Conservation (phyloP, 1,140 invertebrate species). For the Apis dorsata region DNA sequence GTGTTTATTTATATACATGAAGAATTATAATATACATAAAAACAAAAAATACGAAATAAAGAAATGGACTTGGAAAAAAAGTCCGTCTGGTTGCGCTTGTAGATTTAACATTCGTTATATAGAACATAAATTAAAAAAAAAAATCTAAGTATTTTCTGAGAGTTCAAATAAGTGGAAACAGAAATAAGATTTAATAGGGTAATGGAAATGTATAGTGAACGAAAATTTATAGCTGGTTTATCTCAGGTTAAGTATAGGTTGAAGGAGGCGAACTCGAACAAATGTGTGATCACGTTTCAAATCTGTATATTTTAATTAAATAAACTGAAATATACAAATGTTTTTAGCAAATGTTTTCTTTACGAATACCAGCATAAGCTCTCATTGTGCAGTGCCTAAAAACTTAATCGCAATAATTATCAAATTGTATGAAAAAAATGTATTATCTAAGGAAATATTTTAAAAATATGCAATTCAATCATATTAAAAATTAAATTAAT, state of each 20-base stretch:
- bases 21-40: conserved; percentile 40
- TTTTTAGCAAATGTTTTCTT: conserved; percentile 14
- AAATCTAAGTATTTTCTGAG: conserved; percentile 64
- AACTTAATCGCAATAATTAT: neutral
- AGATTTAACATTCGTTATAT: conserved; percentile 59
- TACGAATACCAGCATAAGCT: too few species aligned
- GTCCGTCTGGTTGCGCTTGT: conserved; percentile 45
- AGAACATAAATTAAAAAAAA: conserved; percentile 13
- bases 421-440: neutral
- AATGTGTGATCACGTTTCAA: conserved; percentile 74
- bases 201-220: conserved; percentile 19
- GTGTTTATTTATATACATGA: conserved; percentile 63
- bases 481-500: neutral
- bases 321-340: conserved; percentile 63
- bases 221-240: conserved; percentile 56
- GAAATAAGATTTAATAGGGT: conserved; percentile 42
- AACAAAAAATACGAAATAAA: neutral
- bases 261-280: conserved; percentile 60
- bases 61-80: conserved; percentile 2
- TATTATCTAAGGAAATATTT: neutral
- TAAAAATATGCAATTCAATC: neutral
- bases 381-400: neutral
- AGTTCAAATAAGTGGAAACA: neutral
- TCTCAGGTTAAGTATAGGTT: conserved; percentile 62
- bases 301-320: conserved; percentile 75